phyloP scores from a whole-genome alignment of 2,797 vertebrate genomes.

The Hydrocynus forskahlii region DNA sequence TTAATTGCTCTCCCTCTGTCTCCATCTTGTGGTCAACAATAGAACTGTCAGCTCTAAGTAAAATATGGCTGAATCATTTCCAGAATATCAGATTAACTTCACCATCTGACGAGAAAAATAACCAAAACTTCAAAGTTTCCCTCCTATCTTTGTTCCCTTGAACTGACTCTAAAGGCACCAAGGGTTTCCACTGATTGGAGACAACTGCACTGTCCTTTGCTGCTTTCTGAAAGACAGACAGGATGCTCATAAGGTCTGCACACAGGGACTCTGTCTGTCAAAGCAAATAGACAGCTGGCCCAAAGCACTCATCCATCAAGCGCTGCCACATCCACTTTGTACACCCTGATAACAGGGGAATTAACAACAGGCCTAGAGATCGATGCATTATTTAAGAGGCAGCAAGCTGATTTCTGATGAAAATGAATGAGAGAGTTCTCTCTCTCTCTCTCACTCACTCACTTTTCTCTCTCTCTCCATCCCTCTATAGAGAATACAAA shows the following conservation, averaged over 20 bases:
- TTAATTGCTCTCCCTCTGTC: slow-evolving; percentile 6
- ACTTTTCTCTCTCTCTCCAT: background rate
- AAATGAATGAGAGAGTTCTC: slow-evolving; percentile 72
- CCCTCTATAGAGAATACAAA: slow-evolving; percentile 73
- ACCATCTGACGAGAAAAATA: slow-evolving; percentile 18
- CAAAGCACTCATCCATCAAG: slow-evolving; percentile 69
- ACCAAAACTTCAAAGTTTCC: slow-evolving; percentile 5
- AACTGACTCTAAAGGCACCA: slow-evolving; percentile 12
- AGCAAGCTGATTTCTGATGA: slow-evolving; percentile 78
- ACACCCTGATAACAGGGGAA: slow-evolving; percentile 61
- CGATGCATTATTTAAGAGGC: slow-evolving; percentile 84
- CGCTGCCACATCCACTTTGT: slow-evolving; percentile 58
- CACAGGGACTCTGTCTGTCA: slow-evolving; percentile 56
- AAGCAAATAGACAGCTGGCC: slow-evolving; percentile 58
- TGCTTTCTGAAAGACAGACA: slow-evolving; percentile 48
- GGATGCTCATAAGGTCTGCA: slow-evolving; percentile 36
- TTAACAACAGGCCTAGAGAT: slow-evolving; percentile 68
- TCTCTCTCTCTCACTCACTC: slow-evolving; percentile 9
- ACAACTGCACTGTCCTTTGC: slow-evolving; percentile 48
- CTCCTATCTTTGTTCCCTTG: slow-evolving; percentile 12
- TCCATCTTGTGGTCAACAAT: slow-evolving; percentile 26
- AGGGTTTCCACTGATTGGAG: background rate
- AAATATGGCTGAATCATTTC: background rate
- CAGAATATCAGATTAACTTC: background rate
- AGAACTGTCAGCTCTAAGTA: background rate